Evolutionary conservation across 1,140 invertebrate genomes (phyloP).

Genomic region (Panagrolaimus sp.): DNA sequence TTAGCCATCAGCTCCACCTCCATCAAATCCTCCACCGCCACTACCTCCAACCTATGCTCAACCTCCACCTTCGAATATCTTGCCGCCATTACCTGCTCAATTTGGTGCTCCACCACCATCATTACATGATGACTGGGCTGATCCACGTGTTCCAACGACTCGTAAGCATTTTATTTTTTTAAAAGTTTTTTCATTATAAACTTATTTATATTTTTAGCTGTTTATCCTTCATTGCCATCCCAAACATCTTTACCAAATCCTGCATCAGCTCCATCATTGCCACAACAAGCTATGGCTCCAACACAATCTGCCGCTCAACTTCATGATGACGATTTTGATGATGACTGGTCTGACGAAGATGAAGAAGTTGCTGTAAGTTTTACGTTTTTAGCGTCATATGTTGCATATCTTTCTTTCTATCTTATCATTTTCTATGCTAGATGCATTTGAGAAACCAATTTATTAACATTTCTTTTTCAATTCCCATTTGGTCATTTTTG

Average conservation of each 20-base stretch:
- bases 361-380: slow-evolving; percentile 44
- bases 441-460: no score
- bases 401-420: neutral
- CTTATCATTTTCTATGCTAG: no score
- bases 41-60: slow-evolving; percentile 19
- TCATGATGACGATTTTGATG: slow-evolving; percentile 53
- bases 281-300: slow-evolving; percentile 14
- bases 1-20: slow-evolving; percentile 21
- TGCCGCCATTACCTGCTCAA: slow-evolving; percentile 22
- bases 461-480: neutral
- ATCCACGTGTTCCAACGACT: slow-evolving; percentile 17
- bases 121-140: slow-evolving; percentile 26
- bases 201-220: neutral
- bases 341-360: slow-evolving; percentile 57
- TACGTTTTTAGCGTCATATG: slow-evolving; percentile 5
- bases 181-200: neutral
- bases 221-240: neutral
- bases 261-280: slow-evolving; percentile 10
- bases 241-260: slow-evolving; percentile 5
- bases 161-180: slow-evolving; percentile 17
- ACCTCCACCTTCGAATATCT: neutral
- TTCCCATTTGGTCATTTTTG: neutral
- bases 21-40: slow-evolving; percentile 29
- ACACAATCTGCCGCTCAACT: slow-evolving; percentile 1
- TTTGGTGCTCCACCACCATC: slow-evolving; percentile 18